These are phyloP conservation scores for Pelvicachromis taeniatus DNA, from an alignment of 2,113 vertebrate species.

Conservation along the genomic window DNA sequence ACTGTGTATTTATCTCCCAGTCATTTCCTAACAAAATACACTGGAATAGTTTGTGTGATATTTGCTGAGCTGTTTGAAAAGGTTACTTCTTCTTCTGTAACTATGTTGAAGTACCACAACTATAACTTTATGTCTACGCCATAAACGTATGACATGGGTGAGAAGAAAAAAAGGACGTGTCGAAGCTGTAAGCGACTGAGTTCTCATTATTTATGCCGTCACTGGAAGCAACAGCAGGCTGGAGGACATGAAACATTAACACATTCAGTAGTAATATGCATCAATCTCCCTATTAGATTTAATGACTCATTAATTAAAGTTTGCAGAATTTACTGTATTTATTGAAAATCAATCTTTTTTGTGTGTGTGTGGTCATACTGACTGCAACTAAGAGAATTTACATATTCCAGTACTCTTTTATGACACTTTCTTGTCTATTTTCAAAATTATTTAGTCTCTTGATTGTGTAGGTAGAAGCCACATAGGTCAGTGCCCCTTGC, in stretches of 20 bases:
- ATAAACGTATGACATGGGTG: neutral
- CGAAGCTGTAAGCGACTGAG: neutral
- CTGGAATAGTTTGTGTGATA: neutral
- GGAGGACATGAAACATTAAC: neutral
- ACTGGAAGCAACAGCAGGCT: neutral
- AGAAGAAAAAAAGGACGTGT: neutral
- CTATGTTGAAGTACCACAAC: neutral
- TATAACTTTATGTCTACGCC: neutral
- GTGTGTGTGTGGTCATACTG: neutral
- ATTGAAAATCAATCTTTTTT: neutral
- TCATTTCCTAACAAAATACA: neutral
- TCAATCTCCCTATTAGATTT: neutral
- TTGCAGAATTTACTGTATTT: neutral
- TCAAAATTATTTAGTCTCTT: neutral
- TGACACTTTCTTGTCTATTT: neutral
- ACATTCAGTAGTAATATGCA: neutral
- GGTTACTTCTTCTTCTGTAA: neutral
- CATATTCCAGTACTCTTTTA: neutral
- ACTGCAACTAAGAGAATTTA: neutral
- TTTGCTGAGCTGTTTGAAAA: neutral
- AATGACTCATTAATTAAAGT: neutral
- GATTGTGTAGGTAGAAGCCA: neutral
- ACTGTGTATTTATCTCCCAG: neutral
- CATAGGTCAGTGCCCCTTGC: neutral
- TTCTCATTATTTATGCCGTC: neutral